Base-by-base conservation (phyloP, 2,113 vertebrate species). In the Paedocypris sp. region DNA sequence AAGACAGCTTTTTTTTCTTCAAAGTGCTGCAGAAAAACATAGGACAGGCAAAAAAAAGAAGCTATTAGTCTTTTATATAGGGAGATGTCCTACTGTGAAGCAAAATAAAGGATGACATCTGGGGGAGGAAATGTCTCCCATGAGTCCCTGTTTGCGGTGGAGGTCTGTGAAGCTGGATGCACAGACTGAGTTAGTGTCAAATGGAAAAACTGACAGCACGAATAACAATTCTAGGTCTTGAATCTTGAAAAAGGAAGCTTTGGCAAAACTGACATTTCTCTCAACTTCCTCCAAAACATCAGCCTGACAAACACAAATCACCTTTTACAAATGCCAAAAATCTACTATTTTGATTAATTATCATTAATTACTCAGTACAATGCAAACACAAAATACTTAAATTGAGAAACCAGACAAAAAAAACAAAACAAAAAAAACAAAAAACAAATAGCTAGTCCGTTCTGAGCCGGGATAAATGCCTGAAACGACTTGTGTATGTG, bases 171-270 rank as follows among this genome's bases (percentile, higher is more conserved):
- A 48, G 52, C 58, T 66, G 51, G 57, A 47, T 69, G 65, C 65
- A 64, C 16, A 64, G 45, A 36, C 60, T 41, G 59, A 68, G 71
- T 75, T 58, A 62, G 49, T 52, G 69, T 79, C 72, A 77, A 64
- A 66, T 39, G 33, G 50, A 57, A 46, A 76, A 68, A 76, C 39
- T 71, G 75, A 78, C 72, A 71, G 74, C 71, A 70, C 56, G 57
- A 66, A 73, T 62, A 67, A 62, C 53, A 68, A 64, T 60, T 29
- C 49, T 31, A 64, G 72, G 26, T 67, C 47, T 58, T 41, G 54
- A 32, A 48, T 77, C 61, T n/a, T n/a, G n/a, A n/a, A n/a, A n/a
- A 73, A 72, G 67, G 57, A 49, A 28, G 33, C 33, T 70, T 67
- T 32, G 60, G 66, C 46, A 50, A 51, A 19, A 58, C 9, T 12